Percentiles rank a stretch among this genome's conserved stretches.
Evolutionary conservation across 2,888 invertebrate genomes (phyloP).

Genomic region (Sthenelais limicola): DNA sequence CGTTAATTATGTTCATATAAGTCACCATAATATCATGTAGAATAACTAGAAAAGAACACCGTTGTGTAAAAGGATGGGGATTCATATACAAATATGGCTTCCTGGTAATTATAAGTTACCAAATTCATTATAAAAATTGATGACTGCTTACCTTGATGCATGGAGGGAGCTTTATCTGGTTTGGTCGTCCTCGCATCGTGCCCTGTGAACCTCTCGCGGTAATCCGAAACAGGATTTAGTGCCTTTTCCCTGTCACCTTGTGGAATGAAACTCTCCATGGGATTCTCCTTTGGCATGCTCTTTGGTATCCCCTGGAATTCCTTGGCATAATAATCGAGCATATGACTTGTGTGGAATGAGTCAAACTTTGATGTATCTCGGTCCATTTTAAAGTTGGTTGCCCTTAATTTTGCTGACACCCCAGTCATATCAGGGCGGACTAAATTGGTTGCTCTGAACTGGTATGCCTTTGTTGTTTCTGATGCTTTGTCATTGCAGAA

Average conservation of each 20-base stretch:
- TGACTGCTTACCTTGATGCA: constrained; percentile 62
- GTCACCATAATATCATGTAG: too few species aligned
- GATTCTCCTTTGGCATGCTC: constrained; percentile 42
- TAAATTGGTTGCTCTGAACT: constrained; percentile 13
- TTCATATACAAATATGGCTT: too few species aligned
- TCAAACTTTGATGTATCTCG: constrained; percentile 62
- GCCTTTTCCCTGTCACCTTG: constrained; percentile 65
- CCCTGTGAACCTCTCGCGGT: constrained; percentile 60
- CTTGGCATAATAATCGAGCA: constrained; percentile 61
- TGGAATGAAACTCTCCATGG: constrained; percentile 59
- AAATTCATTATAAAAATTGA: background rate
- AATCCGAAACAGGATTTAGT: constrained; percentile 62
- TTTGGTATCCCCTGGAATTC: constrained; percentile 49
- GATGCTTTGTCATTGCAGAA: constrained; percentile 62
- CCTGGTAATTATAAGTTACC: too few species aligned
- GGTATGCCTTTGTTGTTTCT: constrained; percentile 56
- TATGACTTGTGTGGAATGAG: constrained; percentile 63
- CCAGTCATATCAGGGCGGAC: constrained; percentile 58
- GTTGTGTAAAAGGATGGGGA: too few species aligned
- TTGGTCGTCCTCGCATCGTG: constrained; percentile 59
- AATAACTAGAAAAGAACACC: too few species aligned
- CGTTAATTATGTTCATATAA: too few species aligned
- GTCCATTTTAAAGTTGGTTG: constrained; percentile 69
- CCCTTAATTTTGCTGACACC: constrained; percentile 56
- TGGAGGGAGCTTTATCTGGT: constrained; percentile 57